Evolutionary conservation across 2,797 vertebrate genomes (phyloP), one percentile per base, ranked within the genome.

Genomic region (Megalops cyprinoides): DNA sequence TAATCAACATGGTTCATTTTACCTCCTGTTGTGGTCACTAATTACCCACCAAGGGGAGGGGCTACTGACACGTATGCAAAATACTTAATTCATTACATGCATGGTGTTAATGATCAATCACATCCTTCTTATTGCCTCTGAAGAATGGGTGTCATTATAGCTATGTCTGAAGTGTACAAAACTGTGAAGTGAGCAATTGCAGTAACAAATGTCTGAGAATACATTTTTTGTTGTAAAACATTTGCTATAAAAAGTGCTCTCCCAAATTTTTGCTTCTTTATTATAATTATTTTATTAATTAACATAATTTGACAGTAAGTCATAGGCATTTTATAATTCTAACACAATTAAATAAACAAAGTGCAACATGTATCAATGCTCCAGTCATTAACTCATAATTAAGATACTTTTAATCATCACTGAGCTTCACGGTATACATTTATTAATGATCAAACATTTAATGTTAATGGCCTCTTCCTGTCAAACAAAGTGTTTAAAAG

Each of bases 281-380:
- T 4, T 5, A 14, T 1, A 84, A 89, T 85, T 74, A 81, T 55
- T 87, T 84, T 88, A 86, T 83, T 74, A 84, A 81, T 85, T 79
- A 86, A 82, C 82, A 82, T 81, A 89, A 80, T 79, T 80, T 84
- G 86, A 82, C 60, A 60, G 14, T 6, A n/a, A n/a, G n/a, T n/a
- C n/a, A 28, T 69, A 83, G 76, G 56, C 76, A 31, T 71, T n/a
- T 20, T 37, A 81, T 37, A 84, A 39, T 56, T 82, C 12, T 28
- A 46, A 73, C 77, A 69, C 53, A 42, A 74, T n/a, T 23, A 42
- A 44, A 46, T 62, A 58, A 74, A 75, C 31, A 62, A 62, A 62
- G 9, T 37, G 18, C 31, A 71, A 44, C 39, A 71, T 15, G n/a
- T 23, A n/a, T 20, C 20, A 71, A 39, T 39, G 2, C 23, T 15